Base-by-base conservation (phyloP, 2,113 vertebrate species). In the Sporophila hypoxantha region DNA sequence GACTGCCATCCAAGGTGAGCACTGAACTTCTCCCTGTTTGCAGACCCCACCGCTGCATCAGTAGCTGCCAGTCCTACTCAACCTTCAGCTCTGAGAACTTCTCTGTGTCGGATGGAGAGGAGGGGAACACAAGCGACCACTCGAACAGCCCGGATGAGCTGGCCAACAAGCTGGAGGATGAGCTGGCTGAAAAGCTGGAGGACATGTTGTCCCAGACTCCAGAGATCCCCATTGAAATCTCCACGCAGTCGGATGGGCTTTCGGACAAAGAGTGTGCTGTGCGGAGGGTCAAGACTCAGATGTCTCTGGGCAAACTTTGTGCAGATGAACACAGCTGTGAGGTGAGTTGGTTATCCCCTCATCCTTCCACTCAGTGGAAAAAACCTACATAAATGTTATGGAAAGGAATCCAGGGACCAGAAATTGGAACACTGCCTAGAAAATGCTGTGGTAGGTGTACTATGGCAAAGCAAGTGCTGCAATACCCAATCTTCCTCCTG, bases 61-160 rank as follows among this genome's bases (percentile, higher is more conserved):
- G 98, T 93, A 99, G 98, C 96, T 99, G 98, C 95, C 98, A 99
- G 98, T 99, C 99, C 4, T 99, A 99, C 91, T 99, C 99, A 7
- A 99, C 99, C 41, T 99, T 99, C 95, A 99, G 99, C 96, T 99
- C 99, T 0, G 99, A 99, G 96, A 99, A 99, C 94, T 97, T 99
- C 96, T 99, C 99, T 0, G 98, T 98, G 94, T 99, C 99, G 1
- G 99, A 99, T 5, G 99, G 99, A 17, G 99, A 99, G 94, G 99
- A 99, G 93, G 99, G 99, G 29, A 99, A 99, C 96, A 99, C 99
- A 22, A 99, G 99, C 8, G 99, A 99, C 92, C 99, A 98, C 93
- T 99, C 99, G 0, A 98, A 98, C 97, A 99, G 98, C 26, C 98
- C 98, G 0, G 98, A 99, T 68, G 98, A 98, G 90, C 87, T 98